Evolutionary conservation across 2,888 invertebrate species (phyloP).

Genomic region (Chrysolina oricalcia): DNA sequence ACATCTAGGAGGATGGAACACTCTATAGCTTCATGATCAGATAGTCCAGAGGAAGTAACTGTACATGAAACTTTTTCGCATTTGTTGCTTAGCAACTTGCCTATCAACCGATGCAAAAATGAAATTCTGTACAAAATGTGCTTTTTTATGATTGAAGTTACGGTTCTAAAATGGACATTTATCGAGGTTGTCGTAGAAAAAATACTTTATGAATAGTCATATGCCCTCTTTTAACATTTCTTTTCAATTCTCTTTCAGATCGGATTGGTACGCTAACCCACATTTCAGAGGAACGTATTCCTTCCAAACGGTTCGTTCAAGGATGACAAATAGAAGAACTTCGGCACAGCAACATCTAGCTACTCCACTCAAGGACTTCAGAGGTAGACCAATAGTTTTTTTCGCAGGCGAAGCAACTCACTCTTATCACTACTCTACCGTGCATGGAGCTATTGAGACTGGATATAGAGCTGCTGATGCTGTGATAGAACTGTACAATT

Average conservation of each 20-base stretch:
- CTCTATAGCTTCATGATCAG: too few species aligned
- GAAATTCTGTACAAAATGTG: too few species aligned
- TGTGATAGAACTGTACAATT: slow-evolving; percentile 51
- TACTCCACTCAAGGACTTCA: slow-evolving; percentile 45
- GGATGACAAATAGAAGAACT: background rate
- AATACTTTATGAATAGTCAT: background rate
- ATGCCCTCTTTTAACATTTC: background rate
- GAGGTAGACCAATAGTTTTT: slow-evolving; percentile 71
- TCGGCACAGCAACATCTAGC: slow-evolving; percentile 28
- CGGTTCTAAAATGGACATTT: too few species aligned
- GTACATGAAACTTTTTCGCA: too few species aligned
- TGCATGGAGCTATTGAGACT: slow-evolving; percentile 72
- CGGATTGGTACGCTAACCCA: slow-evolving; percentile 59
- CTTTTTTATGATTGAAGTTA: too few species aligned
- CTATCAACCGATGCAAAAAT: too few species aligned
- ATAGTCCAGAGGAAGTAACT: too few species aligned
- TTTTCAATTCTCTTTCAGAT: slow-evolving; percentile 44
- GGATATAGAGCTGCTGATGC: slow-evolving; percentile 72
- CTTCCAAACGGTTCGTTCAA: slow-evolving; percentile 52
- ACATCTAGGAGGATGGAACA: too few species aligned
- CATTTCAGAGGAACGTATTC: slow-evolving; percentile 60
- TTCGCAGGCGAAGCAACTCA: slow-evolving; percentile 76
- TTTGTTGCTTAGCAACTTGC: too few species aligned
- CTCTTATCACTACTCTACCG: slow-evolving; percentile 69
- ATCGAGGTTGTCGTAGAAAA: too few species aligned